These are phyloP conservation scores for Cryptophagus acutangulus DNA, from an alignment of 2,888 invertebrate species.

Conservation along the genomic window DNA sequence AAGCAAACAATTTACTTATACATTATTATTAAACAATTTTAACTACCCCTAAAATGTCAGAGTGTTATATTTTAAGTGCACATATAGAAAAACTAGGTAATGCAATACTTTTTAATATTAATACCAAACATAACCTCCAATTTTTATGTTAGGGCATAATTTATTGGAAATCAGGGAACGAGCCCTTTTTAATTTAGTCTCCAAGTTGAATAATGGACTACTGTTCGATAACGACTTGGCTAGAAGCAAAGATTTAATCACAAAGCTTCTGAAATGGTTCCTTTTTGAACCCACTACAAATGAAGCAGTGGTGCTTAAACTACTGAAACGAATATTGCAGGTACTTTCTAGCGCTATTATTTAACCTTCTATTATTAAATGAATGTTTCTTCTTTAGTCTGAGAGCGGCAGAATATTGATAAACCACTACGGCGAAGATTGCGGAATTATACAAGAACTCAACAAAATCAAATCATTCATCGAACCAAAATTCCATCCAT, in stretches of 20 bases:
- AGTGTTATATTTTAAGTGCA: slow-evolving; percentile 36
- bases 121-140: not conserved
- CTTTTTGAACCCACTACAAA: slow-evolving; percentile 51
- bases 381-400: slow-evolving; percentile 47
- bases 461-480: slow-evolving; percentile 47
- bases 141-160: slow-evolving; percentile 39
- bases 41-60: too few species aligned
- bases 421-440: slow-evolving; percentile 50
- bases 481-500: slow-evolving; percentile 43
- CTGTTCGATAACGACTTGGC: slow-evolving; percentile 57
- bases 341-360: slow-evolving; percentile 40
- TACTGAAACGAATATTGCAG: slow-evolving; percentile 54
- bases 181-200: slow-evolving; percentile 45
- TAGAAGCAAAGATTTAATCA: slow-evolving; percentile 55
- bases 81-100: slow-evolving; percentile 44
- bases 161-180: slow-evolving; percentile 46
- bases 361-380: not conserved
- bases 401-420: slow-evolving; percentile 52
- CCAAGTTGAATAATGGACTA: slow-evolving; percentile 62
- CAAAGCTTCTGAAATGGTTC: slow-evolving; percentile 61
- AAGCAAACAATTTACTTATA: too few species aligned
- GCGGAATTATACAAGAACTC: slow-evolving; percentile 47
- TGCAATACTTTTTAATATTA: not conserved
- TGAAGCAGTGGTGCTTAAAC: slow-evolving; percentile 55
- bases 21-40: too few species aligned